Base-by-base conservation (phyloP, 2,113 vertebrate species). In the Aleadryas rufinucha region DNA sequence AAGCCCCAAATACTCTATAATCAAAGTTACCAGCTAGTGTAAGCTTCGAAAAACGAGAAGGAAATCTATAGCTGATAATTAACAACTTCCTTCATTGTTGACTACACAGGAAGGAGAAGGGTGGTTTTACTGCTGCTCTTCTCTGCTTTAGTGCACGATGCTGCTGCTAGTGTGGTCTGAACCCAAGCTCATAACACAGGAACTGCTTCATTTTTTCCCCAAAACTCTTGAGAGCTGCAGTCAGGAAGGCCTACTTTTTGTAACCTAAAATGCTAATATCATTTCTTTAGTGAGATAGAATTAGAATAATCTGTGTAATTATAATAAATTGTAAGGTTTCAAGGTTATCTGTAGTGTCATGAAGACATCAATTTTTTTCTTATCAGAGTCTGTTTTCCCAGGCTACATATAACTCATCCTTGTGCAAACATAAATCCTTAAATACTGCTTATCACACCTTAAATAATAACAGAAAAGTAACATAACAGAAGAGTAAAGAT, bases 281-380 rank as follows among this genome's bases (percentile, higher is more conserved):
- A 98, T 98, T 98, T 98, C 94, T 91, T 98, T 95, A 96, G 63
- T 95, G 77, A 92, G 96, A 96, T 92, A 97, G 97, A 98, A 98
- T 98, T 97, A 98, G 97, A 98, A 98, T 97, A 94, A 93, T 91
- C 96, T 97, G 95, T 97, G 96, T 96, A 96, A 97, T 97, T 97
- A 97, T 97, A 98, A 98, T 98, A 98, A 98, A 98, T 98, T 98
- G 98, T 98, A 78, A 97, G 94, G 97, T 97, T 98, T 97, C 96
- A 97, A 97, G 95, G 89, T 86, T 70, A 94, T 97, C 96, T 97
- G 74, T 54, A 85, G 94, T 90, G 86, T 97, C 98, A 97, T 92
- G 95, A 97, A 97, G 97, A 97, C 97, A 97, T 93, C 89, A 97
- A 66, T 6, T 2, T 83, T 97, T 97, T 95, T 97, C 89, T 97